Evolutionary conservation across 2,797 vertebrate genomes (phyloP).

Genomic region (Anguilla anguilla): DNA sequence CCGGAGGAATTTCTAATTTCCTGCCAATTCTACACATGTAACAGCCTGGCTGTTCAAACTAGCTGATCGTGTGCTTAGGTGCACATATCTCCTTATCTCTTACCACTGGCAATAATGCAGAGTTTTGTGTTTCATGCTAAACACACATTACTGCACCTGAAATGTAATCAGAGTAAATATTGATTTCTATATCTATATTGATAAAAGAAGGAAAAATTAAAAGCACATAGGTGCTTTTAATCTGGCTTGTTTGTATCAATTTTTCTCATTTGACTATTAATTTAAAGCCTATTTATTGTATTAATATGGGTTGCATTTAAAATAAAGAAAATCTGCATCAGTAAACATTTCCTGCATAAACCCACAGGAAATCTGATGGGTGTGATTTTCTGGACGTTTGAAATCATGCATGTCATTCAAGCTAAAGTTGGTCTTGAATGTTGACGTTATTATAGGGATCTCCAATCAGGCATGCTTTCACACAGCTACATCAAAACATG

Average conservation of each 20-base stretch:
- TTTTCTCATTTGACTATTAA: constrained; percentile 39
- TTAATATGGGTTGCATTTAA: not conserved
- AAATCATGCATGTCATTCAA: constrained; percentile 21
- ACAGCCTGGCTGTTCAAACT: not conserved
- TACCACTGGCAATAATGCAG: not conserved
- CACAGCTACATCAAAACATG: constrained; percentile 21
- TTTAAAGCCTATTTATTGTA: constrained; percentile 26
- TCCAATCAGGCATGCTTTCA: constrained; percentile 13
- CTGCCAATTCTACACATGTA: not conserved
- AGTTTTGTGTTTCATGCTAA: not conserved
- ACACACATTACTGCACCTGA: not conserved
- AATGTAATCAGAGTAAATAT: not conserved
- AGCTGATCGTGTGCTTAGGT: not conserved
- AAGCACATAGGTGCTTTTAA: not conserved
- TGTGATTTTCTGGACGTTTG: constrained; percentile 12
- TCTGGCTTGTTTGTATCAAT: not conserved
- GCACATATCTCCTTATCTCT: not conserved
- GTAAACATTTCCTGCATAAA: constrained; percentile 18
- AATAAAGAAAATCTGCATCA: constrained; percentile 24
- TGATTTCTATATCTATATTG: not conserved
- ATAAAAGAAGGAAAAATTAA: not conserved
- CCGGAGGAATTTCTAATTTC: not conserved
- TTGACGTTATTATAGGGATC: constrained; percentile 22
- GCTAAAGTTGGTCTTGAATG: constrained; percentile 3
- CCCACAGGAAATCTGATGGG: not conserved